Conservation (phyloP, 1,140 invertebrate genomes). For the Conus betulinus region DNA sequence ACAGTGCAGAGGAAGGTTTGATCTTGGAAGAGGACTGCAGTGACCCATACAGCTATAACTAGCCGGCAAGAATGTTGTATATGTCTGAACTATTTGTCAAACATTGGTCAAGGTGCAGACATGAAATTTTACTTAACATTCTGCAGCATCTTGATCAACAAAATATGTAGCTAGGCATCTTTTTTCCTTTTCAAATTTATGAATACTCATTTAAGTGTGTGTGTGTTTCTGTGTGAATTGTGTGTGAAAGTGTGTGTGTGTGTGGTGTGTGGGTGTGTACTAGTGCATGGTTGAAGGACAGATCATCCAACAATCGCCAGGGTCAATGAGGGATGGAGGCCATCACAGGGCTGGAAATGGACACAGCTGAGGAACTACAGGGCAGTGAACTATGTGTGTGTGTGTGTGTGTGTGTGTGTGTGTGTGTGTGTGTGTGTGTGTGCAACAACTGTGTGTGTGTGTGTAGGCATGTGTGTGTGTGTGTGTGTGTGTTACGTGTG, state of each 20-base stretch:
- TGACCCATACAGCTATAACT: too few relatives aligned
- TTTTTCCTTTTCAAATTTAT: too few relatives aligned
- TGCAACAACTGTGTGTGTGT: not conserved
- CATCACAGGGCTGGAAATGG: constrained; percentile 89
- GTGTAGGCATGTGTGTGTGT: not conserved
- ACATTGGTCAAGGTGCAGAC: too few relatives aligned
- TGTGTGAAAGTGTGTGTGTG: not conserved
- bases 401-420: constrained; percentile 18
- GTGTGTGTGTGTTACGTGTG: constrained; percentile 7
- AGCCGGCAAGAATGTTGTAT: too few relatives aligned
- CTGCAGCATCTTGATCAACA: too few relatives aligned
- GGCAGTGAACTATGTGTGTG: constrained; percentile 38
- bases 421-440: constrained; percentile 15
- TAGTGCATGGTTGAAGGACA: constrained; percentile 92
- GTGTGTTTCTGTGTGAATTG: not conserved
- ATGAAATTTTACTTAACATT: too few relatives aligned
- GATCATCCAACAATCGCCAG: constrained; percentile 86
- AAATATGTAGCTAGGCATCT: too few relatives aligned
- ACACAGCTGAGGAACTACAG: constrained; percentile 87
- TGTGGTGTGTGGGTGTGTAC: constrained; percentile 38
- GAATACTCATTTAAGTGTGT: not conserved
- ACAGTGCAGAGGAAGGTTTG: too few relatives aligned
- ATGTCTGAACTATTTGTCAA: too few relatives aligned
- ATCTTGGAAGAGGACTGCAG: too few relatives aligned
- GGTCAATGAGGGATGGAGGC: constrained; percentile 81